Evolutionary conservation across 1,140 invertebrate species (phyloP), one percentile per base, ranked within the genome.

Genomic region (Pachyrhynchus sulphureomaculatus): DNA sequence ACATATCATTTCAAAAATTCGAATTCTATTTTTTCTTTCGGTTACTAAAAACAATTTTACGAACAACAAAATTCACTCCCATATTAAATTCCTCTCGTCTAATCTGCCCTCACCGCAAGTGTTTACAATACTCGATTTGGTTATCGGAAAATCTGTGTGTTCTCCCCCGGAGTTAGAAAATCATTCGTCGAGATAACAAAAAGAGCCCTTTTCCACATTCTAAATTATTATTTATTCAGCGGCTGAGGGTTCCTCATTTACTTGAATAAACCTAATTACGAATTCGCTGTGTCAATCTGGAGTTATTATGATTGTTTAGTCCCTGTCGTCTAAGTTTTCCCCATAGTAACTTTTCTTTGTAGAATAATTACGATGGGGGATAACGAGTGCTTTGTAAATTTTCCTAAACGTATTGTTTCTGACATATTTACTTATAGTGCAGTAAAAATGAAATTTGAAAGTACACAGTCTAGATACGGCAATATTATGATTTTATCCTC

Each of bases 71-170:
- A n/a, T n/a, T n/a, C n/a, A n/a, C n/a, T n/a, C n/a, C n/a, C n/a
- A n/a, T n/a, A n/a, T n/a, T n/a, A n/a, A n/a, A n/a, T n/a, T n/a
- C n/a, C n/a, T n/a, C n/a, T n/a, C n/a, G n/a, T n/a, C n/a, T n/a
- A n/a, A n/a, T n/a, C 32, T 9, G 4, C 33, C 29, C 26, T 26
- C 12, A 3, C 36, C 45, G 20, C 15, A 13, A 56, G 39, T 56
- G 53, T 56, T 56, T 56, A 34, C 53, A 45, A 45, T 56, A 44
- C 53, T 56, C 39, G 53, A 56, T 56, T 56, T 45, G 41, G 41
- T 56, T 56, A 56, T 56, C 53, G 45, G 45, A 56, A 55, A 56
- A 56, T 56, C 53, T 56, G 26, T 56, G 4, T 45, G 53, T 45
- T 56, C 41, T 56, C 21, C 33, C 26, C 39, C 51, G n/a, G 5